Evolutionary conservation across 2,113 vertebrate species (phyloP).

Genomic region (Cettia cetti): DNA sequence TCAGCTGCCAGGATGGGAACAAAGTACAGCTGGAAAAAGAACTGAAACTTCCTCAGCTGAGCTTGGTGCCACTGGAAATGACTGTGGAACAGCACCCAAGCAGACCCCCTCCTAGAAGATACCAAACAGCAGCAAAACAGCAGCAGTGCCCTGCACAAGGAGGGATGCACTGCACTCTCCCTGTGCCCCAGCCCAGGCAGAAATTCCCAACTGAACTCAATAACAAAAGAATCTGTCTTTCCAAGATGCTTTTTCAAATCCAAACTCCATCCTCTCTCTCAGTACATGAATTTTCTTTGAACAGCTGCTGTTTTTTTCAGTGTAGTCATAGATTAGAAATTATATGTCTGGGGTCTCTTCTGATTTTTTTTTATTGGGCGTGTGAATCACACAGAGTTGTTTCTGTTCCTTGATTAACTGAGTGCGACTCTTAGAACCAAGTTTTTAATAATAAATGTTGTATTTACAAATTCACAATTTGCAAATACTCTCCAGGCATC

Average conservation of each 20-base stretch:
- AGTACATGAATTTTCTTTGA: neutral
- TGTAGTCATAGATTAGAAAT: conserved; percentile 23
- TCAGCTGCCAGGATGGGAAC: neutral
- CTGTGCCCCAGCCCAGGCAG: neutral
- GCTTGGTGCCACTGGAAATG: neutral
- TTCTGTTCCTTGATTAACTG: conserved; percentile 45
- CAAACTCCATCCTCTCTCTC: neutral
- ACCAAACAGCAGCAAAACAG: neutral
- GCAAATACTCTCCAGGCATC: conserved; percentile 36
- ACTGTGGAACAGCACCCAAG: rapidly evolving
- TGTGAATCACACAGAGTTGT: conserved; percentile 26
- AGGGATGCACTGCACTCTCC: neutral
- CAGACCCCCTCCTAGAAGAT: neutral
- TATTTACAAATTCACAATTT: conserved; percentile 57
- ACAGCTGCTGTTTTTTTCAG: neutral
- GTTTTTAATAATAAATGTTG: conserved; percentile 57
- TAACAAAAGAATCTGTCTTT: neutral
- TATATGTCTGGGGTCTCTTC: conserved; percentile 6
- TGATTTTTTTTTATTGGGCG: neutral
- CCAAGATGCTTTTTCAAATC: neutral
- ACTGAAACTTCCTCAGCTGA: neutral
- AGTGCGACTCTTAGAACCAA: neutral
- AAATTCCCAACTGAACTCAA: neutral
- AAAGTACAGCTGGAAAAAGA: rapidly evolving
- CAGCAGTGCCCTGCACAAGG: rapidly evolving